Base-by-base conservation (phyloP, 2,888 invertebrate species). In the Catocala nupta region DNA sequence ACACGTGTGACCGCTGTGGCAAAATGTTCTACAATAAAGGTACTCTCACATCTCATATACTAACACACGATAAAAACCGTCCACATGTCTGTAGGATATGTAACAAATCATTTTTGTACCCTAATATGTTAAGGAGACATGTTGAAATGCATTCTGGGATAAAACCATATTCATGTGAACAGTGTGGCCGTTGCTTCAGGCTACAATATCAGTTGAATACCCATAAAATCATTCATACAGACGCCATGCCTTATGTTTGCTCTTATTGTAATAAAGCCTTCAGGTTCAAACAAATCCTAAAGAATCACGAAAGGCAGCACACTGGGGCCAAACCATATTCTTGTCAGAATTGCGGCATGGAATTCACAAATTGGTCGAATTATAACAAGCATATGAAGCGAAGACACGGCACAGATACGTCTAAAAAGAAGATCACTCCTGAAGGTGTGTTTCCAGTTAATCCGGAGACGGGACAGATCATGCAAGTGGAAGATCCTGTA, bases 351-450 rank as follows among this genome's bases (percentile, higher is more conserved):
- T 97, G 97, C 78, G 95, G 96, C 59, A 92, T 94, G 92, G 91
- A 97, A 79, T 97, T 97, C 73, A 97, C 97, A 0, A 97, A 97
- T 82, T 97, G 97, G 97, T 97, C 97, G 0, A 97, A 97, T 88
- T 97, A 97, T 78, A 97, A 97, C 78, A 97, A 97, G 77, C 97
- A 97, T 81, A 97, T 97, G 96, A 97, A 97, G 87, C 89, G 97
- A 34, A 91, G 97, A 36, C 97, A 97, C 68, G 96, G 96, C 43
- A 95, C 79, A 0, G 91, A 92, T 48, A 92, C 90, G 0, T 90
- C 92, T 0, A 93, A 94, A 64, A 94, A 93, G 74, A 93, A 95
- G 65, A 95, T 95, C 0, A 94, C 95, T 0, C 95, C 95, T 0
- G 93, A 94, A 33, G 93, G 93, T 0, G 90, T 92, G 39, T 93